Evolutionary conservation across 2,113 vertebrate genomes (phyloP), one percentile per base, ranked within the genome.

Genomic region (Tragelaphus strepsiceros): DNA sequence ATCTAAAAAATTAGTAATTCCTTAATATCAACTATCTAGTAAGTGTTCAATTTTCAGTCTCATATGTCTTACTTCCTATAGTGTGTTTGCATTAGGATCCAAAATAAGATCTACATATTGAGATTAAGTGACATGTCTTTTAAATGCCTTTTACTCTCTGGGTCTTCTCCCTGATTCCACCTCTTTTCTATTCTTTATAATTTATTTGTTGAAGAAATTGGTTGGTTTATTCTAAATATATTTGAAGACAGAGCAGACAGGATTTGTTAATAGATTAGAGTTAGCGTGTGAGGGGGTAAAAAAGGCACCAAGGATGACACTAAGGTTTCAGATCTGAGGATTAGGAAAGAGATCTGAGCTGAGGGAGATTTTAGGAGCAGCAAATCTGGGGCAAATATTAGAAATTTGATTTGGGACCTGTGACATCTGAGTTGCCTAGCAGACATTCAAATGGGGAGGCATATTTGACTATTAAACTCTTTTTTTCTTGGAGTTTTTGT

Each of bases 381-480:
- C 21, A 86, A 46, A 95, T 92, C 21, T 51, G 30, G 39, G 51
- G 43, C 35, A 90, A 78, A 86, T 16, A 59, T 43, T 32, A 90
- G 43, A 95, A 81, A 43, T 53, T 39, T 88, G 77, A 35, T 64
- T 97, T 93, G 53, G 39, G 19, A 67, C 19, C 51, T 95, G 67
- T 26, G 53, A 78, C 35, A 22, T 67, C 84, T 64, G 46, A 95
- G 16, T n/a, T 95, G 58, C 49, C 32, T 39, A 51, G 32, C 9
- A 77, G 32, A 77, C 19, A 78, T 80, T 13, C 39, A 93, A 71
- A 2, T 54, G 10, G 21, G 22, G 32, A 87, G 17, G 28, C 17
- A 95, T 35, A 87, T 82, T 87, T 96, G 83, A 91, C 59, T 74
- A 71, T 56, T 21, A 74, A 90, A 71, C 80, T 53, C 81, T 96